Conservation (phyloP, 2,113 vertebrate genomes). For the Antechinus stuartii region DNA sequence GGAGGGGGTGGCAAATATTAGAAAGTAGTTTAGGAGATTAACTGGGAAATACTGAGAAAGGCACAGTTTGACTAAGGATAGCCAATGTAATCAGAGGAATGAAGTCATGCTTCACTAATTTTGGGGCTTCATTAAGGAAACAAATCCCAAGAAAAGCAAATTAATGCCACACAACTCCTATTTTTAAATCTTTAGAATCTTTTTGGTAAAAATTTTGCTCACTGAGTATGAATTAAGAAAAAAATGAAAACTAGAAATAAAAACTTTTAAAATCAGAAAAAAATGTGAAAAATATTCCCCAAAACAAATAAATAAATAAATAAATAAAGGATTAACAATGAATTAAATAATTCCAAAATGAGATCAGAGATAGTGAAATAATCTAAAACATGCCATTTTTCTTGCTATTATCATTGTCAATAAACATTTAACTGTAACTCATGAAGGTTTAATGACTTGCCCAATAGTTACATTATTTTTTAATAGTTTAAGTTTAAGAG, state of each 20-base stretch:
- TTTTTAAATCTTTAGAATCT: conserved; percentile 71
- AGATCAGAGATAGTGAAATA: conserved; percentile 28
- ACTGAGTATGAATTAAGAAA: conserved; percentile 37
- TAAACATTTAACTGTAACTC: neutral
- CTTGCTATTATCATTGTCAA: neutral
- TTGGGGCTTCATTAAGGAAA: conserved; percentile 82
- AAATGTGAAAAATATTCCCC: neutral
- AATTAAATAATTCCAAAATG: conserved; percentile 47
- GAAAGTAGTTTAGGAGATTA: conserved; percentile 87
- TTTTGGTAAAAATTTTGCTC: conserved; percentile 70
- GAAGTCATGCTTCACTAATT: conserved; percentile 82
- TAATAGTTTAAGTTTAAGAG: too few relatives aligned
- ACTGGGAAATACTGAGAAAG: conserved; percentile 84
- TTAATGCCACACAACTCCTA: conserved; percentile 69
- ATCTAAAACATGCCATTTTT: neutral
- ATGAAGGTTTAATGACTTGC: neutral
- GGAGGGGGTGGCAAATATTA: conserved; percentile 82
- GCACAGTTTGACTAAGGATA: conserved; percentile 85
- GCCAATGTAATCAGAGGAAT: conserved; percentile 79
- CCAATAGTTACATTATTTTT: neutral
- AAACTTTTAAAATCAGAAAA: conserved; percentile 49
- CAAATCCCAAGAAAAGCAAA: conserved; percentile 80
- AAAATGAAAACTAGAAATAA: conserved; percentile 47
- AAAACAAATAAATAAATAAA: neutral
- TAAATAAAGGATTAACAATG: conserved; percentile 39